A percentile compares a stretch with the other conserved stretches of the same genome.
These are phyloP conservation scores for Cephalotes varians DNA, from an alignment of 2,888 invertebrate genomes.

Conservation along the genomic window DNA sequence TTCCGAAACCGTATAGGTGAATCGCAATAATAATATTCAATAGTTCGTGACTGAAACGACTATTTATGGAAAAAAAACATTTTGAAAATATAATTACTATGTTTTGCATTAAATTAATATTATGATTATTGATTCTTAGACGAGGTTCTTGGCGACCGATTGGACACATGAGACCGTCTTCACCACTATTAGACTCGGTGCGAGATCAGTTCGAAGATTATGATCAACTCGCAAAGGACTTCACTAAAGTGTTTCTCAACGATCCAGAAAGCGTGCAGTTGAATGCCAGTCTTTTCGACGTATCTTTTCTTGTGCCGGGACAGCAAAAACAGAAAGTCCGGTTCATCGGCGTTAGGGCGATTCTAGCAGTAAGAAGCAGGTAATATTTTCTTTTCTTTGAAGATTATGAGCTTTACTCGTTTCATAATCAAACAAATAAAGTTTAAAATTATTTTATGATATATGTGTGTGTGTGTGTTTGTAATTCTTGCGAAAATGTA, in stretches of 20 bases:
- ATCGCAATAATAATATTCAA: slow-evolving; percentile 13
- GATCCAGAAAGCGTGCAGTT: slow-evolving; percentile 92
- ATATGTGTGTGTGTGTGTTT: not conserved
- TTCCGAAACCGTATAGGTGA: slow-evolving; percentile 95
- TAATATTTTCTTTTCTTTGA: slow-evolving; percentile 79
- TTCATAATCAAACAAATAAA: not conserved
- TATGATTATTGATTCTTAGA: slow-evolving; percentile 78
- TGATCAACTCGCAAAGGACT: slow-evolving; percentile 97
- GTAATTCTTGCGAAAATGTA: not conserved
- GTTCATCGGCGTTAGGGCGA: slow-evolving; percentile 96
- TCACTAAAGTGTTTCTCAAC: slow-evolving; percentile 95
- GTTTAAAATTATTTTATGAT: not conserved
- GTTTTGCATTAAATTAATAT: slow-evolving; percentile 6
- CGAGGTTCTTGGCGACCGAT: slow-evolving; percentile 97
- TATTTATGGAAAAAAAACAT: not conserved
- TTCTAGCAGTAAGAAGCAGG: slow-evolving; percentile 96
- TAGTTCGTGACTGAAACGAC: not conserved
- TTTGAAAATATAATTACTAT: not conserved
- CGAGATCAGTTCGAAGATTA: slow-evolving; percentile 97
- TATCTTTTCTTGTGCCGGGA: slow-evolving; percentile 94
- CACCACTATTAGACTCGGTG: slow-evolving; percentile 96
- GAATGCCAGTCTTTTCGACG: slow-evolving; percentile 95
- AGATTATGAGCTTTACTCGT: not conserved
- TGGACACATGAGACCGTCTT: slow-evolving; percentile 97
- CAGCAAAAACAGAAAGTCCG: slow-evolving; percentile 96